These are phyloP conservation scores for Discoglossus pictus DNA, from an alignment of 2,797 vertebrate genomes.

Conservation along the genomic window DNA sequence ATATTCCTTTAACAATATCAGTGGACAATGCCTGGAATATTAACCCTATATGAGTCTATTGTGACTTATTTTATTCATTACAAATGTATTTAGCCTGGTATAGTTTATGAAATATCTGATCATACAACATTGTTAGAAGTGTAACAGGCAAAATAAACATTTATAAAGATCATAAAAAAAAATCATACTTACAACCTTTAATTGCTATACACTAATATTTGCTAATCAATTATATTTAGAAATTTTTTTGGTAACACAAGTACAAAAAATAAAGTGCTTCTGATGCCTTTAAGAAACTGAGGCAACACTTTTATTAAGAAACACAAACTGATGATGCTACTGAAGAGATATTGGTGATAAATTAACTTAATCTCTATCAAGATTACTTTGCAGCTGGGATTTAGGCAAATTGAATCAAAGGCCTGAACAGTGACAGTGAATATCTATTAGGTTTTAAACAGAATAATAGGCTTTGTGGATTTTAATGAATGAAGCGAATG, in stretches of 20 bases:
- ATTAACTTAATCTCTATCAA: conserved; percentile 80
- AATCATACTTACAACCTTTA: no score
- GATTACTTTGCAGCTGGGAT: conserved; percentile 76
- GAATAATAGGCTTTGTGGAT: conserved; percentile 68
- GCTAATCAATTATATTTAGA: conserved; percentile 43
- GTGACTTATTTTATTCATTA: no score
- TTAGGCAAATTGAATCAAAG: conserved; percentile 83
- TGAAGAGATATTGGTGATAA: conserved; percentile 77
- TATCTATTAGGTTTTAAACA: conserved; percentile 81
- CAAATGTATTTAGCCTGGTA: no score
- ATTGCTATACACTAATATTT: no score
- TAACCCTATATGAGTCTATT: no score
- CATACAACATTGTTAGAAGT: no score
- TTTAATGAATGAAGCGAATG: conserved; percentile 67
- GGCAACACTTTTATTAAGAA: conserved; percentile 61
- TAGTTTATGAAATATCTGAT: no score
- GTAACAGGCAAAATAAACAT: no score
- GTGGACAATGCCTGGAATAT: no score
- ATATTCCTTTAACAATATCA: no score
- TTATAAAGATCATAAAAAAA: no score
- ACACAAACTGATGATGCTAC: conserved; percentile 58
- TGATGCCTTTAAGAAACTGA: conserved; percentile 40
- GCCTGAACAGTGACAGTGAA: conserved; percentile 77
- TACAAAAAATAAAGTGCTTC: conserved; percentile 7
- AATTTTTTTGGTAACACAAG: conserved; percentile 26